Conservation (phyloP, 1,140 invertebrate species). For the Musca domestica region DNA sequence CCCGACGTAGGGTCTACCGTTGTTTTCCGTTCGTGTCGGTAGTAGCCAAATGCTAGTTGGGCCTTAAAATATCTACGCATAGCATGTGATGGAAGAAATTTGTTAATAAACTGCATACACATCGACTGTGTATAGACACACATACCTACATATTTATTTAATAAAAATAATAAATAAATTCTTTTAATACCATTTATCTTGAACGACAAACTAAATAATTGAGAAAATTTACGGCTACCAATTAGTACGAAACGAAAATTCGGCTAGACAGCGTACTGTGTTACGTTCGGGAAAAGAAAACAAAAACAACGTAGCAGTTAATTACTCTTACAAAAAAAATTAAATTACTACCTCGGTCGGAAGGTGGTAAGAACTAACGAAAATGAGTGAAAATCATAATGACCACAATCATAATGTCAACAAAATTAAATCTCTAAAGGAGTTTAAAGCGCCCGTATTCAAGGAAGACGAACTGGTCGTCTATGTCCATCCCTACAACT, state of each 20-base stretch:
- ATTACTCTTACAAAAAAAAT: no score
- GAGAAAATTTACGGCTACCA: neutral
- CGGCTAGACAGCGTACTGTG: no score
- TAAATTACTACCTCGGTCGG: no score
- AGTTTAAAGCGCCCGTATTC: slow-evolving; percentile 43
- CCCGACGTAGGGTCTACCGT: no score
- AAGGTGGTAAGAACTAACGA: neutral
- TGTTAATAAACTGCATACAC: neutral
- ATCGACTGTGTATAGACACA: no score
- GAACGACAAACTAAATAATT: neutral
- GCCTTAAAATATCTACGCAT: neutral
- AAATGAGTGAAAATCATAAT: slow-evolving; percentile 2
- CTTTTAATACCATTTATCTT: slow-evolving; percentile 16
- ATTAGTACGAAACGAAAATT: neutral
- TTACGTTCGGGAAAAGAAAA: no score
- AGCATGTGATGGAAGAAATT: slow-evolving; percentile 15
- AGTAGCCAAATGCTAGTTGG: no score
- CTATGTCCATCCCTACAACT: slow-evolving; percentile 71
- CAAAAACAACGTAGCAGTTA: no score
- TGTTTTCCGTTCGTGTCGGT: no score
- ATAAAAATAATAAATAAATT: slow-evolving; percentile 5
- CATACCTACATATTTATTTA: neutral
- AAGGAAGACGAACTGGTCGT: slow-evolving; percentile 58
- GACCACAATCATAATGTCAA: neutral
- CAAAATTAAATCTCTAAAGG: slow-evolving; percentile 6